Percentiles rank a stretch among this genome's conserved stretches.
Conservation (phyloP, 2,888 invertebrate genomes). For the Bellardia bayeri region DNA sequence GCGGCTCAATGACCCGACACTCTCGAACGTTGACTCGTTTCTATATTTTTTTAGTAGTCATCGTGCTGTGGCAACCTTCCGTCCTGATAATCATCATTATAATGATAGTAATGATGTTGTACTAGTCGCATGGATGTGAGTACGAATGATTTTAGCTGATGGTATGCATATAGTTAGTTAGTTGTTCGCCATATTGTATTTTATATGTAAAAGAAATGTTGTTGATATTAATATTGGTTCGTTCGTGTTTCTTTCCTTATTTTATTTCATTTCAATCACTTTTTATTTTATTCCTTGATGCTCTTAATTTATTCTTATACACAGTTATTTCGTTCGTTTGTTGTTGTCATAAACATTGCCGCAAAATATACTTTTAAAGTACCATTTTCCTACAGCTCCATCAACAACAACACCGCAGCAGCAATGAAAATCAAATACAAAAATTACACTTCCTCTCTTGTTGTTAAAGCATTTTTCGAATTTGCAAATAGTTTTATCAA, state of each 20-base stretch:
- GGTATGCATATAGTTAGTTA: conserved; percentile 15
- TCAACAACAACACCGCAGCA: conserved; percentile 18
- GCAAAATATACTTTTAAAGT: conserved; percentile 68
- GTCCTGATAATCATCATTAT: conserved; percentile 73
- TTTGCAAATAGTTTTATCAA: conserved; percentile 40
- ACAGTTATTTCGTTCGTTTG: conserved; percentile 19
- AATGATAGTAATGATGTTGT: conserved; percentile 53
- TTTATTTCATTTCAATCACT: conserved; percentile 54
- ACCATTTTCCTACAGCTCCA: conserved; percentile 49
- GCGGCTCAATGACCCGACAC: conserved; percentile 82
- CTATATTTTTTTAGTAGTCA: conserved; percentile 76
- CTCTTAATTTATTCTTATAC: conserved; percentile 59
- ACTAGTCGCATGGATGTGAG: conserved; percentile 2
- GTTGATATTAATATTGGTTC: conserved; percentile 24
- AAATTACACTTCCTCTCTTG: conserved; percentile 53
- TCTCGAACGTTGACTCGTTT: conserved; percentile 83
- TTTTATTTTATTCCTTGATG: conserved; percentile 51
- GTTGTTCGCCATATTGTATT: conserved; percentile 60
- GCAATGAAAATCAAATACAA: conserved; percentile 42
- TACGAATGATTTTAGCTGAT: conserved; percentile 16
- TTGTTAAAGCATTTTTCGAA: conserved; percentile 65
- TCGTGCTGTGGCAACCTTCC: conserved; percentile 77
- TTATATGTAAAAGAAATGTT: conserved; percentile 25
- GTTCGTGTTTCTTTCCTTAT: conserved; percentile 28
- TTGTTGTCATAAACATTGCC: conserved; percentile 69